Conservation (phyloP, 2,888 invertebrate genomes). For the Prosapia bicincta region DNA sequence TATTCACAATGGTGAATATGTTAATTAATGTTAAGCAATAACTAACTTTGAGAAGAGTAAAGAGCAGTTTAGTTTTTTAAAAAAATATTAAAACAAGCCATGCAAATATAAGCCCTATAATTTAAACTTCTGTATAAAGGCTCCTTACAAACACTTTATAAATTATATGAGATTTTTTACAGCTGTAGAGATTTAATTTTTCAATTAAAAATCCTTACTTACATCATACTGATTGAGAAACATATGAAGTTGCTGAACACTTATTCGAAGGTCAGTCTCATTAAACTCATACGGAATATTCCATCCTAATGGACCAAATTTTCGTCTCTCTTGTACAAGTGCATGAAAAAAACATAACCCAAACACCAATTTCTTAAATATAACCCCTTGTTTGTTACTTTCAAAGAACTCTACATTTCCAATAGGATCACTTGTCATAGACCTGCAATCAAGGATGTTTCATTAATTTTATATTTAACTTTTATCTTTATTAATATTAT, state of each 20-base stretch:
- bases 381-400: constrained; percentile 67
- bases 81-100: no score
- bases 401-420: constrained; percentile 86
- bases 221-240: constrained; percentile 76
- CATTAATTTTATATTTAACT: no score
- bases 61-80: no score
- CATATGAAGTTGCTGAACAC: constrained; percentile 83
- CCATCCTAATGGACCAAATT: constrained; percentile 94
- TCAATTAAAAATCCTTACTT: constrained; percentile 38
- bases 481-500: neutral
- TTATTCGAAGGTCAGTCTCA: constrained; percentile 89
- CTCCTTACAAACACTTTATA: no score
- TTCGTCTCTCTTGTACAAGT: constrained; percentile 82
- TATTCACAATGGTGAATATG: no score
- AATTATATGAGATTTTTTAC: no score
- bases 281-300: constrained; percentile 95
- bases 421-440: constrained; percentile 81
- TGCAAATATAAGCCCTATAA: no score
- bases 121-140: no score
- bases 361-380: constrained; percentile 82
- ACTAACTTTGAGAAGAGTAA: no score
- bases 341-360: constrained; percentile 94
- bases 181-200: no score
- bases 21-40: no score
- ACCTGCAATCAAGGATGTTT: no score